Evolutionary conservation across 2,888 invertebrate genomes (phyloP).

Genomic region (Pseudanteris insignis): DNA sequence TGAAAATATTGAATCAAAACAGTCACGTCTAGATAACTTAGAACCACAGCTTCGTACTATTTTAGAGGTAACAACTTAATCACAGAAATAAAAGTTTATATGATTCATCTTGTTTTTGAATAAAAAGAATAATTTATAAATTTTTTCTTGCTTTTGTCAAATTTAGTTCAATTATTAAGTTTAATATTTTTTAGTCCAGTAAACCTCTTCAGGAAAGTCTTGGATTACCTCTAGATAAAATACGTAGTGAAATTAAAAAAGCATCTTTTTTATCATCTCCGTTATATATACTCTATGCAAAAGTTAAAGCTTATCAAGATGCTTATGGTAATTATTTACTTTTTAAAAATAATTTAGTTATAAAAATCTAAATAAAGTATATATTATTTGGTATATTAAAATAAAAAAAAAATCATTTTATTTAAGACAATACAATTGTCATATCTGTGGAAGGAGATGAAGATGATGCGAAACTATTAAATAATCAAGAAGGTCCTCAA

Average conservation of each 20-base stretch:
- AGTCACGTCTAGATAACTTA: conserved; percentile 81
- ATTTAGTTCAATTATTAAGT: too few species aligned
- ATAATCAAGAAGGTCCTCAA: conserved; percentile 68
- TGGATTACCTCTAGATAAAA: conserved; percentile 81
- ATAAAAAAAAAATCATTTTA: background rate
- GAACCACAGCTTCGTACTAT: conserved; percentile 80
- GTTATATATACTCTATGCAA: conserved; percentile 87
- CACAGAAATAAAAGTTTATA: too few species aligned
- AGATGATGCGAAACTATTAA: conserved; percentile 69
- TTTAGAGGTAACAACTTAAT: too few species aligned
- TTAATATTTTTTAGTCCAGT: conserved; percentile 77
- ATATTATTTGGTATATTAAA: background rate
- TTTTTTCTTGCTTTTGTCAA: too few species aligned
- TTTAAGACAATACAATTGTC: conserved; percentile 44
- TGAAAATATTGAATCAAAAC: conserved; percentile 78
- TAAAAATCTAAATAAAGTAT: too few species aligned
- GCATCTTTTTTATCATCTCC: conserved; percentile 82
- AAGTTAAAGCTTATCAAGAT: conserved; percentile 83
- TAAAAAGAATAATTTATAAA: too few species aligned
- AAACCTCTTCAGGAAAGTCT: conserved; percentile 90
- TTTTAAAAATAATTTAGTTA: too few species aligned
- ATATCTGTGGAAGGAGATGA: conserved; percentile 68
- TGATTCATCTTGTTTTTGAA: too few species aligned
- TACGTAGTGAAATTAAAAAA: conserved; percentile 79
- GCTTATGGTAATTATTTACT: conserved; percentile 75